Conservation (phyloP, 1,140 invertebrate species). For the Danaus plexippus region DNA sequence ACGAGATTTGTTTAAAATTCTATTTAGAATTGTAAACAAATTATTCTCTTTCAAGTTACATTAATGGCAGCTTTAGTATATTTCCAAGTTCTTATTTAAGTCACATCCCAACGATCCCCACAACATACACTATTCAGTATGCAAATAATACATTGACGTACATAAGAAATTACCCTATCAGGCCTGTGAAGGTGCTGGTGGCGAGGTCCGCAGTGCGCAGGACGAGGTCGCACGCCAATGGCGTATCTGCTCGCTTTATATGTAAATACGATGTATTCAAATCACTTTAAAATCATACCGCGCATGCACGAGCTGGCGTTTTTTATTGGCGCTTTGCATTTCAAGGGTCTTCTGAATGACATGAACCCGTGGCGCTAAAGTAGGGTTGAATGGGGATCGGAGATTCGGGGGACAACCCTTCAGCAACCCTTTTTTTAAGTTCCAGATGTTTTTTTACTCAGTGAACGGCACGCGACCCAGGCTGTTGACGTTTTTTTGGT, state of each 20-base stretch:
- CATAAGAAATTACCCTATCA: too few relatives aligned
- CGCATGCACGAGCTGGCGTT: constrained; percentile 56
- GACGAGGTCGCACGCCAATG: constrained; percentile 45
- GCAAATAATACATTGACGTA: too few relatives aligned
- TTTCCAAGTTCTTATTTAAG: too few relatives aligned
- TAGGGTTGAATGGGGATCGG: constrained; percentile 23
- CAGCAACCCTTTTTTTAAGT: constrained; percentile 50
- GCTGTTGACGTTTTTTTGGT: constrained; percentile 35
- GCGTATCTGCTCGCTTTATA: constrained; percentile 29
- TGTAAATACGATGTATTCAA: constrained; percentile 66
- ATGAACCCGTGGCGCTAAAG: constrained; percentile 22
- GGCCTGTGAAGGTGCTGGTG: not conserved
- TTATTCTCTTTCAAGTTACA: too few relatives aligned
- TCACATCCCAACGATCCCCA: too few relatives aligned
- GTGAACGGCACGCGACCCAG: constrained; percentile 36
- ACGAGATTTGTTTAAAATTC: too few relatives aligned
- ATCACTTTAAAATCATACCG: constrained; percentile 66
- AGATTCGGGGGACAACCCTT: constrained; percentile 42
- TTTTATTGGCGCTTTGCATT: constrained; percentile 57
- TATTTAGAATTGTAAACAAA: too few relatives aligned
- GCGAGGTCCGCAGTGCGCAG: constrained; percentile 38
- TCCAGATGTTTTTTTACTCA: constrained; percentile 55
- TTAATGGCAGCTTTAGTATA: too few relatives aligned
- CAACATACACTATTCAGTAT: too few relatives aligned
- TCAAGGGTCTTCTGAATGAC: constrained; percentile 33